Conservation (phyloP, 2,888 invertebrate genomes). For the Tetropium fuscum region DNA sequence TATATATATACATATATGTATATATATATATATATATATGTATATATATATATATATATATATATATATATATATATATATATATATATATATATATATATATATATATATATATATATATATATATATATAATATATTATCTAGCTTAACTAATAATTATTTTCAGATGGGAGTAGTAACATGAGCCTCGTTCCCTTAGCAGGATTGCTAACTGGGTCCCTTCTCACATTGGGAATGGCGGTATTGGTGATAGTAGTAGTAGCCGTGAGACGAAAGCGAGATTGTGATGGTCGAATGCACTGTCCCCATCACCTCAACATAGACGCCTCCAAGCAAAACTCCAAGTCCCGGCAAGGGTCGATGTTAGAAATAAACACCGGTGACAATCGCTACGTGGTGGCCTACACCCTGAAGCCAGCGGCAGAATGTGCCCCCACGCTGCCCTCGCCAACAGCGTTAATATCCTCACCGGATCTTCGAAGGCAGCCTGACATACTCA, state of each 20-base stretch:
- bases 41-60: too few relatives aligned
- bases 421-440: constrained; percentile 56
- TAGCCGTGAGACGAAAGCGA: constrained; percentile 74
- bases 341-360: constrained; percentile 68
- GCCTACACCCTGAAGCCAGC: constrained; percentile 86
- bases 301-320: constrained; percentile 61
- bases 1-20: too few relatives aligned
- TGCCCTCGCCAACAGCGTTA: constrained; percentile 45
- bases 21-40: too few relatives aligned
- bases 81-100: too few relatives aligned
- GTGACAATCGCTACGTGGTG: constrained; percentile 84
- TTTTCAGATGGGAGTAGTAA: constrained; percentile 75
- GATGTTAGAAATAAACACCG: constrained; percentile 82
- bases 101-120: too few relatives aligned
- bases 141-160: too few relatives aligned
- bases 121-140: too few relatives aligned
- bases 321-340: constrained; percentile 67
- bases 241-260: constrained; percentile 73
- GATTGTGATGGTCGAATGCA: constrained; percentile 63
- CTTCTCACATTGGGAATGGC: constrained; percentile 75
- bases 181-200: constrained; percentile 79
- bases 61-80: too few relatives aligned
- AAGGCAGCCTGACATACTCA: constrained; percentile 75
- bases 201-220: constrained; percentile 76
- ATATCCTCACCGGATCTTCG: constrained; percentile 54